Evolutionary conservation across 2,888 invertebrate genomes (phyloP), one percentile per base, ranked within the genome.

Genomic region (Sabatieria punctata): DNA sequence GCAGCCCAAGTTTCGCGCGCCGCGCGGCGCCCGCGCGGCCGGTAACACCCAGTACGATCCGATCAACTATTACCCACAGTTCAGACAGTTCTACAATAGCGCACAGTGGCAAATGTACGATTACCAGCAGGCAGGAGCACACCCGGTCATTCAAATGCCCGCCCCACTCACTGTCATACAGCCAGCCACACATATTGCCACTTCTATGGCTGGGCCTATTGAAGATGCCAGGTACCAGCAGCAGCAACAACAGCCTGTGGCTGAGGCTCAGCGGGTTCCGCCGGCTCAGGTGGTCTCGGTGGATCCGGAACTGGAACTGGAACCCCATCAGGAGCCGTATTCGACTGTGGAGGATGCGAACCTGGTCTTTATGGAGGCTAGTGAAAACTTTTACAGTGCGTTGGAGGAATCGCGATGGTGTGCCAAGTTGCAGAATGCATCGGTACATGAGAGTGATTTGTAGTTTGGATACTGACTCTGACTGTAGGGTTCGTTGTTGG

Each of bases 331-430:
- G n/a, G 39, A 26, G 3, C 23, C 19, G 21, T 30, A n/a, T 6
- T 30, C n/a, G 2, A 18, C 26, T 6, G 57, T 57, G 13, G 60
- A 61, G 53, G 60, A 58, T 38, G 19, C 13, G n/a, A 65, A 66
- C 54, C 52, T 55, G 49, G 61, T 60, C 41, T 65, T 60, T 45
- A 65, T 66, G 58, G 59, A 59, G 41, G 58, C 59, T 21, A 63
- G 63, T 55, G 65, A 65, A 55, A 64, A 64, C 48, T 57, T 65
- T 24, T 65, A 62, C 54, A 53, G 55, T 45, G 60, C 61, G 13
- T 45, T 66, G 41, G 65, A 65, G 48, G 56, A 55, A 25, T 65
- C 65, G 4, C 48, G 64, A 27, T 66, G 65, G 65, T 59, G 60
- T 45, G 60, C 62, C 24, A 19, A 2, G 2, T 15, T 50, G 19